Conservation (phyloP, 1,140 invertebrate genomes). For the Sminthurides bifidus region DNA sequence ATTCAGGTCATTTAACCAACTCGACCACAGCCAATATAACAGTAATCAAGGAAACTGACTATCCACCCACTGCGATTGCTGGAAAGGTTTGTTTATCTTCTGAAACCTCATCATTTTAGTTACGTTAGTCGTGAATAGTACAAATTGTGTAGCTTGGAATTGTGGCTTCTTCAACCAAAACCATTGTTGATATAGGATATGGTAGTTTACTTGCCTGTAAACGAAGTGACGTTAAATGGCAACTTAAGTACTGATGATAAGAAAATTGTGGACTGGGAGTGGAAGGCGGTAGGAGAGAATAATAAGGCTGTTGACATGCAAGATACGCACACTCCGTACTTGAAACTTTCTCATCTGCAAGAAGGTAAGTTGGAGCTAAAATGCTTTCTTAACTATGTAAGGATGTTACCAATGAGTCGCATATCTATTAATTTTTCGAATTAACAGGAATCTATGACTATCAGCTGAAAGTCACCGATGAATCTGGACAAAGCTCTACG, state of each 20-base stretch:
- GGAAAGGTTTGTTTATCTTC: constrained; percentile 44
- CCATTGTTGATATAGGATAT: constrained; percentile 51
- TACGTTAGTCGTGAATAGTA: no score
- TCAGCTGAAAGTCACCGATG: constrained; percentile 81
- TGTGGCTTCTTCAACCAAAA: background rate
- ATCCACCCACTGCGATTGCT: constrained; percentile 88
- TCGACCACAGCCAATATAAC: constrained; percentile 77
- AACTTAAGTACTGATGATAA: constrained; percentile 84
- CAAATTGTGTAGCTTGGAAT: background rate
- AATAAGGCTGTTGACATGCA: constrained; percentile 87
- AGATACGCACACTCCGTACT: constrained; percentile 75
- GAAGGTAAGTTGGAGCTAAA: constrained; percentile 60
- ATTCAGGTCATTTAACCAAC: constrained; percentile 47
- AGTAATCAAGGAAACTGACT: constrained; percentile 81
- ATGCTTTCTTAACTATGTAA: background rate
- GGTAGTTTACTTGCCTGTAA: constrained; percentile 80
- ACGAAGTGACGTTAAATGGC: constrained; percentile 76
- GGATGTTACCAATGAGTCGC: background rate
- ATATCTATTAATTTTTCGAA: background rate
- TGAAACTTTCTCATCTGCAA: constrained; percentile 75
- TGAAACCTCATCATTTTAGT: no score
- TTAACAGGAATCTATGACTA: constrained; percentile 76
- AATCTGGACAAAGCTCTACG: constrained; percentile 68
- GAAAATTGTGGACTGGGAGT: constrained; percentile 83
- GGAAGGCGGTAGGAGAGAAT: constrained; percentile 75